Base-by-base conservation (phyloP, 2,888 invertebrate species). In the Dugesia japonica region DNA sequence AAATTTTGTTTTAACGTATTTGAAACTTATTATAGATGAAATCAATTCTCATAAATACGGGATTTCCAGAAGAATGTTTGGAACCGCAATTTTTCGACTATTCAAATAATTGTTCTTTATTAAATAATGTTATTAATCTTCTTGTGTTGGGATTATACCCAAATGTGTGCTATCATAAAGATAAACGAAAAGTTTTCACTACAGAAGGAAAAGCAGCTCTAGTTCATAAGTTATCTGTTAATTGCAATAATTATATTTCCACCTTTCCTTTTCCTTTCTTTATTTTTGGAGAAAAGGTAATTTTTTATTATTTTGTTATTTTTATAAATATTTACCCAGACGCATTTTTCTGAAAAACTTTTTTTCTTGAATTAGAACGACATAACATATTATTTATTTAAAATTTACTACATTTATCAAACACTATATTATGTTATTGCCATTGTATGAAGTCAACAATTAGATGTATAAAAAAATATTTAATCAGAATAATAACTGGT, bases 161-260 rank as follows among this genome's bases (percentile, higher is more conserved):
- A 0, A 98, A 98, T 84, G 92, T 98, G 0, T 94, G 94, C 82
- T 89, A 89, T 82, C 92, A 94, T 84, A 92, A 92, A 83, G 94
- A 94, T 79, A 97, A 95, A 83, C 88, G 97, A 78, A 94, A 94
- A 87, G 90, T 97, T 0, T 86, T 94, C 74, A 76, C 76, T 1
- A 38, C 76, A 0, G 97, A 95, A 86, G 91, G 92, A 76, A 94
- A 92, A 83, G 89, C 91, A 0, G 97, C 97, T 0, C 86, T 98
- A 0, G 90, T 98, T 79, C 94, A 95, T 86, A 97, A 95, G 85
- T 92, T 93, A 0, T 97, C 95, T 0, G 94, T 97, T 0, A 94
- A 95, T 86, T 85, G 85, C 79, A 81, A 80, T 79, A 84, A 84
- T 80, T 79, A 79, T 13, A 73, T 79, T 84, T 90, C 89, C 81